Percentiles rank a stretch among this genome's conserved stretches.
phyloP scores from a whole-genome alignment of 2,888 invertebrate species.

The Latrodectus elegans region DNA sequence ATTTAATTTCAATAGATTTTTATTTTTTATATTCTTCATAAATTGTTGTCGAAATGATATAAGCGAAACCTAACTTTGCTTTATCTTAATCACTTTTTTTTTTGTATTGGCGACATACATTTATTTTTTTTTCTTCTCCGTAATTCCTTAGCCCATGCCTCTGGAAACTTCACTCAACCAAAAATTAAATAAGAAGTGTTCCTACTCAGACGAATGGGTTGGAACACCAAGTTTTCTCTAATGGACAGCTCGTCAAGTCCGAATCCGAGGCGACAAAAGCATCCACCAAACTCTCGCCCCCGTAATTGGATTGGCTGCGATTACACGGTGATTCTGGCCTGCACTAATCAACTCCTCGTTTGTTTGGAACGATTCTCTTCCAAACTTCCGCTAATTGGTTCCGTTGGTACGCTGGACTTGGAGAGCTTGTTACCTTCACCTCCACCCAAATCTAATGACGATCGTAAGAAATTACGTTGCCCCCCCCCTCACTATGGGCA shows the following conservation, averaged over 20 bases:
- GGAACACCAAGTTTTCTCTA: background rate
- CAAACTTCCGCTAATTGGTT: constrained; percentile 62
- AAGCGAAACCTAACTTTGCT: no score
- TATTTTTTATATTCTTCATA: no score
- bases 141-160: no score
- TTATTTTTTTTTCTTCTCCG: no score
- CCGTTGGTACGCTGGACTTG: constrained; percentile 29
- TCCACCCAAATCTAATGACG: constrained; percentile 49
- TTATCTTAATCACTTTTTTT: no score
- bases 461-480: constrained; percentile 58
- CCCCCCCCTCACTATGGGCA: background rate
- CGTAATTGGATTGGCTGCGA: constrained; percentile 67
- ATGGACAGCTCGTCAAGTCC: background rate
- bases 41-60: no score
- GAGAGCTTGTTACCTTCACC: constrained; percentile 61
- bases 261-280: background rate
- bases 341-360: constrained; percentile 68
- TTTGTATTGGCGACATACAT: no score
- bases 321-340: constrained; percentile 52
- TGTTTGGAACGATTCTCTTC: constrained; percentile 58
- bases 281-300: constrained; percentile 1
- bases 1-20: no score
- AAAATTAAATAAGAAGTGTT: background rate
- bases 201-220: background rate
- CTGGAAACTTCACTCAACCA: background rate